A percentile compares a stretch with the other conserved stretches of the same genome.
Evolutionary conservation across 2,797 vertebrate genomes (phyloP).

Genomic region (Ptychadena robeensis): DNA sequence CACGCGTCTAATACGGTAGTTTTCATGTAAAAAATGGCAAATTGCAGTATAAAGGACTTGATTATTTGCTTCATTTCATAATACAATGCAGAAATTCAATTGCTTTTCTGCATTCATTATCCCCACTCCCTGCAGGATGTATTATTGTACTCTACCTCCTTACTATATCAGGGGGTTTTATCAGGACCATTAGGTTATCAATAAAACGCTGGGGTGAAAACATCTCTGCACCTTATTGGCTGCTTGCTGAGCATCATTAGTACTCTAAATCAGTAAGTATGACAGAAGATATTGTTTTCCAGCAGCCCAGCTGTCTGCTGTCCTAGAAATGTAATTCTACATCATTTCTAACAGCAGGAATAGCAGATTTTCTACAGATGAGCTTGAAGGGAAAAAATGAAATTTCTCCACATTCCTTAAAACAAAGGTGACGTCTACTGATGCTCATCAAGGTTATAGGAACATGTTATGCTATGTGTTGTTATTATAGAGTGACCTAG

Average conservation of each 20-base stretch:
- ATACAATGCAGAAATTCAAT: not conserved
- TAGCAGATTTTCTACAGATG: constrained; percentile 3
- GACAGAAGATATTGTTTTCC: constrained; percentile 38
- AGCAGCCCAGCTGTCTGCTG: not conserved
- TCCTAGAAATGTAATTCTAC: constrained; percentile 27
- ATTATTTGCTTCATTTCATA: not conserved
- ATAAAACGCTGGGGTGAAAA: not conserved
- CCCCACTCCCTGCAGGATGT: not conserved
- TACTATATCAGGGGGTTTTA: constrained; percentile 2
- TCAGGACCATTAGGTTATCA: constrained; percentile 18
- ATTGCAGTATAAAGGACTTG: not conserved
- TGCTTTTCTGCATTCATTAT: not conserved
- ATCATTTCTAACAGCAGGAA: not conserved
- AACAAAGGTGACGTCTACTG: not conserved
- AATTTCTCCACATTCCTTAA: constrained; percentile 2
- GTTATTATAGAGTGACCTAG: not conserved
- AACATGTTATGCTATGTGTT: not conserved
- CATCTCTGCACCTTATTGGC: constrained; percentile 4
- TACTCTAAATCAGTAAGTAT: not conserved
- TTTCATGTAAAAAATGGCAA: not conserved
- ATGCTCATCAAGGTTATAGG: not conserved
- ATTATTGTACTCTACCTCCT: not conserved
- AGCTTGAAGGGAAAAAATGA: not conserved
- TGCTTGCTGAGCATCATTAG: constrained; percentile 27
- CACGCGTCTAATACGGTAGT: not conserved